These are phyloP conservation scores for Paradisaea rubra DNA, from an alignment of 2,113 vertebrate species.

Conservation along the genomic window DNA sequence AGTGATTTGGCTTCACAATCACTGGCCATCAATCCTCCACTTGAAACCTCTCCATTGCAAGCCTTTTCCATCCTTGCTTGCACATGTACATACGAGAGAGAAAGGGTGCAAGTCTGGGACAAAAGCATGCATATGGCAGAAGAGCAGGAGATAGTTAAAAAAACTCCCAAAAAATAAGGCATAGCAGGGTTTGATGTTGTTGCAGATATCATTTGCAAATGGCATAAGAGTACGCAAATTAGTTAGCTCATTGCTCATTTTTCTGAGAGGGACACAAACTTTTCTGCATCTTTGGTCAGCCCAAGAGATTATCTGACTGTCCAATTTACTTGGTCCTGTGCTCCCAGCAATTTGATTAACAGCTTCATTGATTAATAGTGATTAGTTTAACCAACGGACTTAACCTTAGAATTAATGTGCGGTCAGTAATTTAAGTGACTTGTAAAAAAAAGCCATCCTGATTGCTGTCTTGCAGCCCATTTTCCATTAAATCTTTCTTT, in stretches of 20 bases:
- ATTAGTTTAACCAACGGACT: conserved; percentile 65
- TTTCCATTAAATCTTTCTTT: conserved; percentile 18
- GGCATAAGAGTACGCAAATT: background rate
- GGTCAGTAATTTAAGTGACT: conserved; percentile 47
- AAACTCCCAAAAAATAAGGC: background rate
- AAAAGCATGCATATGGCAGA: background rate
- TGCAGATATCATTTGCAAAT: background rate
- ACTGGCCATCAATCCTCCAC: conserved; percentile 49
- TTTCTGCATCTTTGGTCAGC: background rate
- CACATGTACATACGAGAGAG: background rate
- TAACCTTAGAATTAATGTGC: conserved; percentile 60
- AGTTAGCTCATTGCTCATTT: background rate
- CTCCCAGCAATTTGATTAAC: conserved; percentile 64
- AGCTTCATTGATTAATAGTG: conserved; percentile 65
- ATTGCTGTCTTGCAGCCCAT: conserved; percentile 12
- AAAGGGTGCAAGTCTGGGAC: background rate
- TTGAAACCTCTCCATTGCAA: conserved; percentile 46
- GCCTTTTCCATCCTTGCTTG: background rate
- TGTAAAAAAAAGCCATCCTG: background rate
- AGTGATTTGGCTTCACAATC: conserved; percentile 57
- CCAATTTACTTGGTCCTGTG: background rate
- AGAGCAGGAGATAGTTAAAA: background rate
- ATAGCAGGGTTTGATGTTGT: background rate
- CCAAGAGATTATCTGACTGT: background rate
- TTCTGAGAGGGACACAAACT: background rate